phyloP scores from a whole-genome alignment of 2,888 invertebrate species.

The Cheilosia vulpina region DNA sequence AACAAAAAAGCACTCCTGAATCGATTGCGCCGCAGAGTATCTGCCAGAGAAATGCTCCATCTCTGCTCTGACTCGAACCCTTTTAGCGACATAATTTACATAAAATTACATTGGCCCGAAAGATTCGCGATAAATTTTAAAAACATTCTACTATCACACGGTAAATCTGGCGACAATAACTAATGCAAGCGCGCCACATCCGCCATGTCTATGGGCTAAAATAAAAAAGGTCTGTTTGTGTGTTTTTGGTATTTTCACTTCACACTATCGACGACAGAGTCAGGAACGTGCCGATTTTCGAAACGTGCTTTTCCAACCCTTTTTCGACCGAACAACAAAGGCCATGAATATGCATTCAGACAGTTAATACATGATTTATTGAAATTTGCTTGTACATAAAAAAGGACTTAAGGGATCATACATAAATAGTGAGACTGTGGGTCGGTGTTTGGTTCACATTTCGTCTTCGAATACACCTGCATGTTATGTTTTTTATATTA shows the following conservation, averaged over 20 bases:
- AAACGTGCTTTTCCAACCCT: slow-evolving; percentile 30
- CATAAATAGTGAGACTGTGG: neutral
- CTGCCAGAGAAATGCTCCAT: slow-evolving; percentile 9
- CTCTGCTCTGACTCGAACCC: neutral
- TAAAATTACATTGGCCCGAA: slow-evolving; percentile 40
- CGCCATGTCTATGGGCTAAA: neutral
- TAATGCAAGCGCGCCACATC: slow-evolving; percentile 1
- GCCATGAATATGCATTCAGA: slow-evolving; percentile 31
- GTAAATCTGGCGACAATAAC: slow-evolving; percentile 20
- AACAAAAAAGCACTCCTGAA: neutral
- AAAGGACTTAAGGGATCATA: slow-evolving; percentile 32
- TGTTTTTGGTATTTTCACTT: too few species aligned
- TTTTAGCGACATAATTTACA: slow-evolving; percentile 24
- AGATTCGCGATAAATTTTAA: slow-evolving; percentile 26
- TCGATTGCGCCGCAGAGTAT: slow-evolving; percentile 11
- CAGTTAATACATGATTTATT: slow-evolving; percentile 45
- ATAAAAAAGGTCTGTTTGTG: too few species aligned
- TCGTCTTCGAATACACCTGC: too few species aligned
- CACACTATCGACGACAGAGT: neutral
- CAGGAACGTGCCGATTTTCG: slow-evolving; percentile 39
- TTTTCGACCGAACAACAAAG: slow-evolving; percentile 15
- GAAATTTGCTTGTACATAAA: slow-evolving; percentile 37
- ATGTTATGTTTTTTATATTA: too few species aligned
- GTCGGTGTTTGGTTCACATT: neutral
- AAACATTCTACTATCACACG: slow-evolving; percentile 18